Conservation (phyloP, 2,888 invertebrate species). For the Brachynemurus nebulosus region DNA sequence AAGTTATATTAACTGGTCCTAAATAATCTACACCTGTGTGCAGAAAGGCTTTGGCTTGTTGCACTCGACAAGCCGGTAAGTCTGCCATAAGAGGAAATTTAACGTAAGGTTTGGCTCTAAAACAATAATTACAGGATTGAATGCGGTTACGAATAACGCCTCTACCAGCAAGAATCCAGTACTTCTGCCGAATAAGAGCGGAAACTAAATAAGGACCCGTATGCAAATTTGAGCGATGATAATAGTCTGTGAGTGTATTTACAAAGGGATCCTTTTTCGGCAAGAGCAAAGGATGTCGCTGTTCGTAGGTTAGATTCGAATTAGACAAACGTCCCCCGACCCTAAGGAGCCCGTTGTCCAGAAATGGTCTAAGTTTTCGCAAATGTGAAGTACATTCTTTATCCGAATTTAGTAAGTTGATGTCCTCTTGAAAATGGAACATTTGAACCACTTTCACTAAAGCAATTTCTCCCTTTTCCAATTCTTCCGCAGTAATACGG, state of each 20-base stretch:
- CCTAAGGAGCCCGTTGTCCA: constrained; percentile 11
- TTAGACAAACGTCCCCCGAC: constrained; percentile 12
- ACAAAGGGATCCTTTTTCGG: constrained; percentile 9
- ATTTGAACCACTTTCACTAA: constrained; percentile 9
- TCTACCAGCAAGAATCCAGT: constrained; percentile 16
- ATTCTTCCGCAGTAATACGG: constrained; percentile 2
- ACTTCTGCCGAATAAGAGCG: constrained; percentile 16
- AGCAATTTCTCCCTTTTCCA: constrained; percentile 4
- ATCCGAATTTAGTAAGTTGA: constrained; percentile 3
- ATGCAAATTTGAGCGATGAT: constrained; percentile 14
- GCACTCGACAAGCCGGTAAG: too few species aligned
- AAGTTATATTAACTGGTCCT: too few species aligned
- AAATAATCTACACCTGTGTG: too few species aligned
- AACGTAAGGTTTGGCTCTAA: too few species aligned
- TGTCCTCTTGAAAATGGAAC: constrained; percentile 6
- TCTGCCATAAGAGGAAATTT: too few species aligned
- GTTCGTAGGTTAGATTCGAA: constrained; percentile 6
- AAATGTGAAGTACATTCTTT: constrained; percentile 9
- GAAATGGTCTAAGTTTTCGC: constrained; percentile 11
- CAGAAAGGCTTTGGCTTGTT: too few species aligned
- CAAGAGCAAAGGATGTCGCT: constrained; percentile 12
- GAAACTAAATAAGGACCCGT: constrained; percentile 14
- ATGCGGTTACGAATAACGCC: too few species aligned
- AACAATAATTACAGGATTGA: too few species aligned
- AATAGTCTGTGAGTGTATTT: constrained; percentile 14